Evolutionary conservation across 2,797 vertebrate genomes (phyloP), one percentile per base, ranked within the genome.

Genomic region (Calcarius lapponicus): DNA sequence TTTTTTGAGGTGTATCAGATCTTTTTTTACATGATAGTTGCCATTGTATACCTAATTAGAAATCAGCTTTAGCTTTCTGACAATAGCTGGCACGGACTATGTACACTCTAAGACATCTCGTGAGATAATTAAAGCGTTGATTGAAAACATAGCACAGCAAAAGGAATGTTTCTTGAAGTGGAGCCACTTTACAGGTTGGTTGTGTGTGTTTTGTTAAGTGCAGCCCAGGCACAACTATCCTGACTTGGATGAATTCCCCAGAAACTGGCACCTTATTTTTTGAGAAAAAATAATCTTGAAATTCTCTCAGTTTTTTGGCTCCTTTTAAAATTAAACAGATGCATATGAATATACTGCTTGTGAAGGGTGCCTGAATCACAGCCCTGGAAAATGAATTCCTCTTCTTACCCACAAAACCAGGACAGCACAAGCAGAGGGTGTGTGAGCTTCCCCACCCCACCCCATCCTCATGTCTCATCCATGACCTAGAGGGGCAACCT

Each of bases 401-500:
- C 47, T 92, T 84, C 34, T 88, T 96, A 58, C 78, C 96, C 95
- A 93, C 96, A 97, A 96, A 93, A 93, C 93, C 94, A 96, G 78
- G 22, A 36, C 43, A 93, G 92, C 90, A 94, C 86, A 95, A 87
- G 93, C 92, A 93, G 86, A 97, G 94, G 95, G 95, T 94, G 79
- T 95, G 88, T 91, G 94, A 95, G 81, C 76, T 92, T 97, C 91
- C 65, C 92, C 86, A 79, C 92, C 94, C 90, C 88, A 92, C 80
- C 91, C 94, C 91, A 95, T 92, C 58, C 85, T 75, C 83, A 67
- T 91, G 73, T 84, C 92, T 96, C 95, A 90, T 93, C 95, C 78
- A 54, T 96, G 97, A 95, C 96, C 96, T 94, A 94, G 79, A 94
- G 89, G 80, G 95, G 80, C 96, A 95, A 96, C 93, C 92, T 97